Evolutionary conservation across 2,113 vertebrate species (phyloP).

Genomic region (Gallinago undulata): DNA sequence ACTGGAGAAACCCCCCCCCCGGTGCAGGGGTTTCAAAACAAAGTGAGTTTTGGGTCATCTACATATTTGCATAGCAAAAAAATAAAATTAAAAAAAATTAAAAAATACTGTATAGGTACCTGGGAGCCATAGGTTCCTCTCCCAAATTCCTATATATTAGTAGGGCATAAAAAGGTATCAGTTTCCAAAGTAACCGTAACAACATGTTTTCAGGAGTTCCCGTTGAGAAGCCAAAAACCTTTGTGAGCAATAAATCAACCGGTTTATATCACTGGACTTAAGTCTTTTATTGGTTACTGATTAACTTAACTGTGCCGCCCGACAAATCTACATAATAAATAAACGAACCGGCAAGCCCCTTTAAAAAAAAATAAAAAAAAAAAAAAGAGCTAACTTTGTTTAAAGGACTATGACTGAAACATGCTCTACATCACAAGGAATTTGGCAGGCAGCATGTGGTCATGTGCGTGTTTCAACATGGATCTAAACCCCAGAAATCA

Average conservation of each 20-base stretch:
- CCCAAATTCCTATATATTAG: conserved; percentile 7
- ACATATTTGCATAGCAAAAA: background rate
- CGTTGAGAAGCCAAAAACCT: conserved; percentile 51
- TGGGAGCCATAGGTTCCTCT: background rate
- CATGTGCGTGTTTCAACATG: conserved; percentile 61
- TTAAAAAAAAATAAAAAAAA: conserved; percentile 1
- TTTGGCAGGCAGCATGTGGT: conserved; percentile 69
- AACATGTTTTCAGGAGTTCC: conserved; percentile 53
- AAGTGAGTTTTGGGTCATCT: conserved; percentile 1
- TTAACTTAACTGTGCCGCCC: conserved; percentile 64
- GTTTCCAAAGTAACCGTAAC: conserved; percentile 53
- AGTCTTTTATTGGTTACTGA: conserved; percentile 74
- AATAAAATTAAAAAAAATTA: background rate
- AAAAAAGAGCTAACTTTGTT: conserved; percentile 53
- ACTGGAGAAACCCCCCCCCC: background rate
- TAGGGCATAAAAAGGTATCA: background rate
- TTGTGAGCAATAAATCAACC: conserved; percentile 55
- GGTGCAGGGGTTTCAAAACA: background rate
- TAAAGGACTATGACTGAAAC: conserved; percentile 56
- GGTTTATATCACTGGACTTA: conserved; percentile 60
- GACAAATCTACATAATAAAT: conserved; percentile 70
- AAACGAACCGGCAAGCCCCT: conserved; percentile 52
- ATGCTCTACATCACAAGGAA: conserved; percentile 44
- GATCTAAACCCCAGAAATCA: conserved; percentile 64
- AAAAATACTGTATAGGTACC: background rate